A percentile compares a stretch with the other conserved stretches of the same genome.
Evolutionary conservation across 2,888 invertebrate genomes (phyloP).

Genomic region (Rambutsinella grinnellia): DNA sequence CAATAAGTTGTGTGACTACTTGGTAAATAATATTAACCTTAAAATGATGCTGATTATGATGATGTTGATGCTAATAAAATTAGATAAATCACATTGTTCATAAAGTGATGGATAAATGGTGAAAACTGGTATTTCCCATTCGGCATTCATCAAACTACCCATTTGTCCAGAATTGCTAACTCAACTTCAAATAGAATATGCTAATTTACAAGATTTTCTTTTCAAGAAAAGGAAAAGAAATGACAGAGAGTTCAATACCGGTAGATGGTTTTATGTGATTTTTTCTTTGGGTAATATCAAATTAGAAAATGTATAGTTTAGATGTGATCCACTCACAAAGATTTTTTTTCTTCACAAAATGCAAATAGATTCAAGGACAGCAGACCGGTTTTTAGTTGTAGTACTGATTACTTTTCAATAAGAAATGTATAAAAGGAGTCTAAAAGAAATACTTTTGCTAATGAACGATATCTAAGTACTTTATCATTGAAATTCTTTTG

Average conservation of each 20-base stretch:
- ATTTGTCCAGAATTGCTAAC: constrained; percentile 43
- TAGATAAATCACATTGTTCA: constrained; percentile 5
- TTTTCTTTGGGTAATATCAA: neutral
- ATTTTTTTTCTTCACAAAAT: neutral
- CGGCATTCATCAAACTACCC: constrained; percentile 41
- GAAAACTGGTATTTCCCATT: constrained; percentile 42
- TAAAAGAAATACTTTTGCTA: too few species aligned
- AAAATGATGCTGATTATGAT: constrained; percentile 3
- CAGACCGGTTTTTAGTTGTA: neutral
- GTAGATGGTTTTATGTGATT: constrained; percentile 37
- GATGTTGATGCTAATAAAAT: neutral
- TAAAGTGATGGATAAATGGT: constrained; percentile 26
- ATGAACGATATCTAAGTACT: too few species aligned
- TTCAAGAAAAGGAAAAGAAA: neutral
- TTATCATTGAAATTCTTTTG: too few species aligned
- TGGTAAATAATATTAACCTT: too few species aligned
- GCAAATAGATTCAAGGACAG: neutral
- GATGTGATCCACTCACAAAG: too few species aligned
- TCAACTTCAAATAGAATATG: neutral
- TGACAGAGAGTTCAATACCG: constrained; percentile 42
- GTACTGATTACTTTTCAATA: too few species aligned
- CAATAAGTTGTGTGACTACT: too few species aligned
- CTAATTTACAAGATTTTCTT: neutral
- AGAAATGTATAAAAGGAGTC: too few species aligned
- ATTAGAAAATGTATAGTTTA: too few species aligned